Evolutionary conservation across 2,888 invertebrate species (phyloP).

Genomic region (Eilema sororculum): DNA sequence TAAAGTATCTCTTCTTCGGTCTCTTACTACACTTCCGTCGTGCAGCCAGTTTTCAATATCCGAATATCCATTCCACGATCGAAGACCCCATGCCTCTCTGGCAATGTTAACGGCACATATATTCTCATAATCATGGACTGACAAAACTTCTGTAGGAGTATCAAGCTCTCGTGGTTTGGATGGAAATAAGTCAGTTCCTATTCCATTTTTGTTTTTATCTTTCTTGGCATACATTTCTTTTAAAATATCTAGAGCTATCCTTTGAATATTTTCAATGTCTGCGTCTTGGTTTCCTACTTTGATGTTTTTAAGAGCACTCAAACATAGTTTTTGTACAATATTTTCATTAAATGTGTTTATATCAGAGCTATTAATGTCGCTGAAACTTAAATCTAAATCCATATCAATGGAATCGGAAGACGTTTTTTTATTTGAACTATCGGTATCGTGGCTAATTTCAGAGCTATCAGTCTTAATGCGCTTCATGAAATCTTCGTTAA

Average conservation of each 20-base stretch:
- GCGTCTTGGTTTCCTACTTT: slow-evolving; percentile 86
- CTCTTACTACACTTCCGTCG: slow-evolving; percentile 88
- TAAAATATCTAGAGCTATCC: slow-evolving; percentile 84
- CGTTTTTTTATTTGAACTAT: slow-evolving; percentile 82
- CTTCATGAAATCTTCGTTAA: slow-evolving; percentile 74
- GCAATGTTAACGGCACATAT: slow-evolving; percentile 89
- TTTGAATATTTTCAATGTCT: slow-evolving; percentile 85
- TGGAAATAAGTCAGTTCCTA: slow-evolving; percentile 66
- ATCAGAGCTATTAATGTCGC: slow-evolving; percentile 85
- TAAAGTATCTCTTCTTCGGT: slow-evolving; percentile 85
- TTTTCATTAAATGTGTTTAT: slow-evolving; percentile 86
- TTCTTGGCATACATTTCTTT: slow-evolving; percentile 86
- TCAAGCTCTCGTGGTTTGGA: slow-evolving; percentile 82
- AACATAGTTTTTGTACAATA: slow-evolving; percentile 84
- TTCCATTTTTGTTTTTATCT: slow-evolving; percentile 75
- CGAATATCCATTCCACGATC: slow-evolving; percentile 89
- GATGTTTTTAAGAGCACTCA: slow-evolving; percentile 85
- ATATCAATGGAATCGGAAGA: slow-evolving; percentile 85
- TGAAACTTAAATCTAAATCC: slow-evolving; percentile 85
- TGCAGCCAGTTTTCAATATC: slow-evolving; percentile 89
- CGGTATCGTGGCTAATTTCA: slow-evolving; percentile 81
- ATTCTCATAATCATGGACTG: slow-evolving; percentile 90
- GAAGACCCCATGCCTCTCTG: slow-evolving; percentile 88
- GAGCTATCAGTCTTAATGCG: slow-evolving; percentile 77
- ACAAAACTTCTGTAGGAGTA: slow-evolving; percentile 87